These are phyloP conservation scores for Poecilus cupreus DNA, from an alignment of 2,888 invertebrate species.

Conservation along the genomic window DNA sequence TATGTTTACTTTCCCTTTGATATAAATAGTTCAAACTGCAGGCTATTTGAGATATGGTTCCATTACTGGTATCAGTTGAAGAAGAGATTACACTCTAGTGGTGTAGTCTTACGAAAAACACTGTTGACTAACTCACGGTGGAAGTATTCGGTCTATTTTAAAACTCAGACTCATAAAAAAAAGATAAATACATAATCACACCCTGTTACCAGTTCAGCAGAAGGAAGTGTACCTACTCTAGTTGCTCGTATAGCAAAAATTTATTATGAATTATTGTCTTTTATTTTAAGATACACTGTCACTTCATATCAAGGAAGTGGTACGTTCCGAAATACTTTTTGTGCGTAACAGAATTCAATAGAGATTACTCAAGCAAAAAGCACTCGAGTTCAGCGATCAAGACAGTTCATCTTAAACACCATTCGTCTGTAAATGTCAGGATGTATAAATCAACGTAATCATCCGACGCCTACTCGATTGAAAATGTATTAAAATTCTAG, in stretches of 20 bases:
- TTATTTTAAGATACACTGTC: no score
- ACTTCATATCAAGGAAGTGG: no score
- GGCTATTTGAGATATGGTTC: background rate
- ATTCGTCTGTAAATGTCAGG: background rate
- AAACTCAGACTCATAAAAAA: background rate
- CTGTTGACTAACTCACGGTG: background rate
- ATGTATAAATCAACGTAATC: slow-evolving; percentile 5
- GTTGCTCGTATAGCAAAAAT: no score
- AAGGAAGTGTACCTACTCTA: no score
- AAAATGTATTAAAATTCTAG: background rate
- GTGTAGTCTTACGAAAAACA: background rate
- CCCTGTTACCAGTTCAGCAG: background rate
- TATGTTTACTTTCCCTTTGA: background rate
- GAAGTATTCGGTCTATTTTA: slow-evolving; percentile 12
- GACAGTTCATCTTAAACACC: no score
- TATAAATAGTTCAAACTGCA: slow-evolving; percentile 4
- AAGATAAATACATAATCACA: slow-evolving; percentile 2
- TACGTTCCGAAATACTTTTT: no score
- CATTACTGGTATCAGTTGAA: background rate
- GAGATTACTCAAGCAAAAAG: no score
- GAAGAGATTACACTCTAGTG: background rate
- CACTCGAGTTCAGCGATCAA: no score
- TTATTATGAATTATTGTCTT: no score
- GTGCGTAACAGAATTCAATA: no score
- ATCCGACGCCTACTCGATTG: background rate